Base-by-base conservation (phyloP, 2,888 invertebrate species). In the Drosophila neonasuta region DNA sequence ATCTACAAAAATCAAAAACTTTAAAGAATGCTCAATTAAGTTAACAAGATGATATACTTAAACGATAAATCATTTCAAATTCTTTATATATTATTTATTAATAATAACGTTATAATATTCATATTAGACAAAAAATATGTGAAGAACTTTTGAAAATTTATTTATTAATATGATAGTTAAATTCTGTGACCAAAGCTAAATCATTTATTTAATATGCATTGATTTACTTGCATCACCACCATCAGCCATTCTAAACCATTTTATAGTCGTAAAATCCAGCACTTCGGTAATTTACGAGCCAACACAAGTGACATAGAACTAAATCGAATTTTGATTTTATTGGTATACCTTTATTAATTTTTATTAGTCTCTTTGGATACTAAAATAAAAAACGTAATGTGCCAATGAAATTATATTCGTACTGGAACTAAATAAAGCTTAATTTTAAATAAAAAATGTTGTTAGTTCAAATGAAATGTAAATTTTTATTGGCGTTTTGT, bases 201-300 rank as follows among this genome's bases (percentile, higher is more conserved):
- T 42, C 51, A 57, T 64, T 71, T 59, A 62, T 71, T 74, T 49
- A 68, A 67, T 64, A 69, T 69, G 46, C 51, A 29, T 30, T 44
- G 41, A 36, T 49, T 34, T 39, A 30, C 15, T 41, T 24, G 13
- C 48, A 30, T 8, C 60, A 46, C 24, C 32, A 36, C 44, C 65
- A 57, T 72, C 59, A 58, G 46, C 32, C 45, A 36, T 39, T 20
- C 55, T 52, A 24, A 15, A 11, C 55, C 54, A 68, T 68, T 71
- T 72, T 67, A 80, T 72, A 58, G 67, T 45, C 62, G 69, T 65
- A 52, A 67, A 62, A 67, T 68, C 64, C 42, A 68, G 62, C 68
- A 63, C 63, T 73, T 70, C 54, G 63, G 54, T 76, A 71, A 76
- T 80, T 83, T 80, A 76, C 72, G 54, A 52, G 51, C 39, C 36